A percentile compares a stretch with the other conserved stretches of the same genome.
Conservation (phyloP, 2,113 vertebrate genomes). For the Pelvicachromis taeniatus region DNA sequence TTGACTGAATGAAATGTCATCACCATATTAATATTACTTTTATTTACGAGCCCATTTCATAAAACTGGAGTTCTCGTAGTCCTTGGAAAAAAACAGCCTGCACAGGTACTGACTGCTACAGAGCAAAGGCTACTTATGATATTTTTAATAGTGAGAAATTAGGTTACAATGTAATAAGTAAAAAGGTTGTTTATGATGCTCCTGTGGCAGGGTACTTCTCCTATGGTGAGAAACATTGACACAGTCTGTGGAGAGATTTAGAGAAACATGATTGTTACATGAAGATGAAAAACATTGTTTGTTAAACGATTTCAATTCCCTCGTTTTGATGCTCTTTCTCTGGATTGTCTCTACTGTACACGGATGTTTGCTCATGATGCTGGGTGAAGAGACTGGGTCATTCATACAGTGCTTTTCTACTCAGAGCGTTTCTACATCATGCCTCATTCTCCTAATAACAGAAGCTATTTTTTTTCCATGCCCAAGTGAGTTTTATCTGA, state of each 20-base stretch:
- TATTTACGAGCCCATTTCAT: background rate
- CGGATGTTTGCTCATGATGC: background rate
- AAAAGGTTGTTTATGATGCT: background rate
- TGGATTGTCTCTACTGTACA: background rate
- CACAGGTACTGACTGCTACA: background rate
- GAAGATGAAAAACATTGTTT: background rate
- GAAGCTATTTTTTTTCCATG: background rate
- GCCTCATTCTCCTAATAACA: background rate
- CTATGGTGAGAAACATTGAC: background rate
- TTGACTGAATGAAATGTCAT: background rate
- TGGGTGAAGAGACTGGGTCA: background rate
- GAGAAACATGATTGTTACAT: background rate
- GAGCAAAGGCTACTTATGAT: background rate
- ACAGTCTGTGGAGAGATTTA: background rate
- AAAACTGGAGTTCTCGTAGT: background rate
- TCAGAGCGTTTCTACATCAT: background rate
- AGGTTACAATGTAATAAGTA: background rate
- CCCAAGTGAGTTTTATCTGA: background rate
- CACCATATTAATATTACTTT: background rate
- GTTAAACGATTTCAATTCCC: background rate
- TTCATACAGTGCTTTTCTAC: background rate
- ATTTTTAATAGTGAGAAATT: background rate
- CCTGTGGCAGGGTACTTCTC: background rate
- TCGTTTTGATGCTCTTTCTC: background rate
- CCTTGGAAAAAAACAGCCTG: background rate